phyloP scores from a whole-genome alignment of 2,113 vertebrate species.

The Alethe diademata region DNA sequence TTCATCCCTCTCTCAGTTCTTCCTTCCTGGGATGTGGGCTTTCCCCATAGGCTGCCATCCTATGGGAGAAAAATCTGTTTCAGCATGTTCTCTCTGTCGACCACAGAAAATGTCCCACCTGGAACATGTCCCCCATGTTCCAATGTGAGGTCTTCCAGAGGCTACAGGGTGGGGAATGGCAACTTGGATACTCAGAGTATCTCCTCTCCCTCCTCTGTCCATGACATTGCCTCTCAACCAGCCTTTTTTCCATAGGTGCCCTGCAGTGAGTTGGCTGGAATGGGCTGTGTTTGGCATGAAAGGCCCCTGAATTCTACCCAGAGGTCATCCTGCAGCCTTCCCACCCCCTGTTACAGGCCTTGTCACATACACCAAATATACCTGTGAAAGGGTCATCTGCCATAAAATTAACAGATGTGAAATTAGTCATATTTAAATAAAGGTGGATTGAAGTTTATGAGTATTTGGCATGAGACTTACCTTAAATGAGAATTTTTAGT shows the following conservation, averaged over 20 bases:
- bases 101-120: neutral
- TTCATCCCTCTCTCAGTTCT: neutral
- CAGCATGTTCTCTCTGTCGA: fast-evolving
- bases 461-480: neutral
- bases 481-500: neutral
- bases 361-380: neutral
- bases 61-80: neutral
- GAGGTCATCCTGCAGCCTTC: neutral
- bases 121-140: neutral
- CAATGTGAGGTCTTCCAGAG: neutral
- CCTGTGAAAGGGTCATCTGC: neutral
- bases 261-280: neutral
- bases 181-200: neutral
- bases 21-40: neutral
- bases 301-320: neutral
- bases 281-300: neutral
- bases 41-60: neutral
- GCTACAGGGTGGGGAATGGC: neutral
- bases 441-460: neutral
- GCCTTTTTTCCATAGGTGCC: neutral
- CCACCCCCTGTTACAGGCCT: neutral
- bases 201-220: neutral
- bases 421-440: neutral
- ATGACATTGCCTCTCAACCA: neutral
- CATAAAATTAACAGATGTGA: neutral